phyloP scores from a whole-genome alignment of 2,797 vertebrate genomes.

The Gymnopithys bicolor region DNA sequence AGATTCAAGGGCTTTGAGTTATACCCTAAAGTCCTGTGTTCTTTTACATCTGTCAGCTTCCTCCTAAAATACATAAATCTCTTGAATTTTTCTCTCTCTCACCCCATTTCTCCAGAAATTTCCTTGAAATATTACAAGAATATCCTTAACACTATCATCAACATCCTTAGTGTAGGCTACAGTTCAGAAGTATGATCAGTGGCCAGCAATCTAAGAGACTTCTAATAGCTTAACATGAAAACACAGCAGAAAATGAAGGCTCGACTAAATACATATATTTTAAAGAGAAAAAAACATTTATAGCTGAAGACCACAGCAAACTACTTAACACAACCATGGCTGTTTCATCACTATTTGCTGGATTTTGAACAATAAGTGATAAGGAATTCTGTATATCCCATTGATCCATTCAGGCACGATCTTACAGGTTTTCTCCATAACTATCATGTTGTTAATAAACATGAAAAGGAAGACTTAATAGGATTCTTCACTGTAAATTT shows the following conservation, averaged over 20 bases:
- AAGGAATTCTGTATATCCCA: background rate
- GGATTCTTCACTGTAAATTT: background rate
- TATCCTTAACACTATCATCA: background rate
- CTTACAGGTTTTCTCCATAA: background rate
- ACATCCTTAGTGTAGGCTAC: background rate
- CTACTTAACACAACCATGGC: background rate
- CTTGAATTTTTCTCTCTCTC: background rate
- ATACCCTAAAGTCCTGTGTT: background rate
- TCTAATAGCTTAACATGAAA: background rate
- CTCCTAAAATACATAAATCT: background rate
- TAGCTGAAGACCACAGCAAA: background rate
- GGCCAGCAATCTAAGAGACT: background rate
- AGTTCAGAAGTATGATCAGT: background rate
- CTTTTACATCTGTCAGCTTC: background rate
- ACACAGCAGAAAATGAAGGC: background rate
- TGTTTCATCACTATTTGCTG: background rate
- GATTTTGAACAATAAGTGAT: background rate
- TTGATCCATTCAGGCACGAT: background rate
- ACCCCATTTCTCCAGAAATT: background rate
- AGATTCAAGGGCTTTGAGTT: background rate
- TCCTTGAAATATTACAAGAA: background rate
- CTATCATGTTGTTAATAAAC: background rate
- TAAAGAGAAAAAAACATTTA: background rate
- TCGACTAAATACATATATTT: background rate
- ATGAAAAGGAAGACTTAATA: conserved; percentile 19